These are phyloP conservation scores for Eulemur mongoz DNA, from an alignment of 2,797 vertebrate species.

Conservation along the genomic window DNA sequence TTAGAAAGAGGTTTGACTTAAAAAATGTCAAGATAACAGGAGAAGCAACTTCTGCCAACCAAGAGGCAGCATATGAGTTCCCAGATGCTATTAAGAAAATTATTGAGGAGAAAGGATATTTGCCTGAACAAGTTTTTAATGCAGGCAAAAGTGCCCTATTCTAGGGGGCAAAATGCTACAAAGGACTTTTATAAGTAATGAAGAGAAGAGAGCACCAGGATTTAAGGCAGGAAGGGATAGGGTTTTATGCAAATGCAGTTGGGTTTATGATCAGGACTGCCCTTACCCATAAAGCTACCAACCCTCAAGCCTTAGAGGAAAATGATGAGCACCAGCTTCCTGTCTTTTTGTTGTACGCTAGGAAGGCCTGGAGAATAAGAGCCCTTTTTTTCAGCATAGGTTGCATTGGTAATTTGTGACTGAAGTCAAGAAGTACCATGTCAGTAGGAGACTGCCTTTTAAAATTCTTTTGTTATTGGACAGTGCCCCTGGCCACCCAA, in stretches of 20 bases:
- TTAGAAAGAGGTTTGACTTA: background rate
- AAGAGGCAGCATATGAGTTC: background rate
- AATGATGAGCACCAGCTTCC: background rate
- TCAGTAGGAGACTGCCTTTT: background rate
- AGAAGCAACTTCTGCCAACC: background rate
- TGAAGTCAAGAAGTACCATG: background rate
- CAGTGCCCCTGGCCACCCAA: background rate
- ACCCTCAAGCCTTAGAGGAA: background rate
- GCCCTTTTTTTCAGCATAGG: background rate
- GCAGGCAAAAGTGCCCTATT: background rate
- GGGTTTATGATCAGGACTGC: background rate
- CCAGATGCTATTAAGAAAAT: background rate
- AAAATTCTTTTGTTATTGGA: background rate
- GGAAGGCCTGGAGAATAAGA: background rate
- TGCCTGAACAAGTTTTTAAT: background rate
- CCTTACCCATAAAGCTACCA: background rate
- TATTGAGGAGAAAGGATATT: background rate
- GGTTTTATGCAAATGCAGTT: background rate
- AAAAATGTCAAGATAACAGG: background rate
- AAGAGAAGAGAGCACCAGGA: background rate
- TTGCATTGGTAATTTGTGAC: background rate
- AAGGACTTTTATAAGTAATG: background rate
- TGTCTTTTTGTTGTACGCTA: background rate
- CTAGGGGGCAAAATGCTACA: too few species aligned
- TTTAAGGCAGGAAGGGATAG: background rate